Evolutionary conservation across 2,888 invertebrate species (phyloP), one percentile per base, ranked within the genome.

Genomic region (Plebejus argus): DNA sequence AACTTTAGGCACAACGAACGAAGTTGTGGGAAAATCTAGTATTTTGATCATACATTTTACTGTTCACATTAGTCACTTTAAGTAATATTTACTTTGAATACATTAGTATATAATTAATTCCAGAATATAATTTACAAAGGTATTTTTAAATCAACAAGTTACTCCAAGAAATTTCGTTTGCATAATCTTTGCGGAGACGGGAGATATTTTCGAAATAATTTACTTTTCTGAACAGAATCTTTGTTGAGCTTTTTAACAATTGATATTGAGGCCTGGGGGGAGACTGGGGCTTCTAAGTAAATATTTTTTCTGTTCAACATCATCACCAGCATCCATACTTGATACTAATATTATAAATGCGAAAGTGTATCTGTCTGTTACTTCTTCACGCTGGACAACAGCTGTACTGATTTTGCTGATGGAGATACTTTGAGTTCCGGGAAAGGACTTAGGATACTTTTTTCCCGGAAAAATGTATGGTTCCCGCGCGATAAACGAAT

Each of bases 181-280:
- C 87, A 86, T 89, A 87, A 89, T 87, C 84, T 83, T 45, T 20
- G 45, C 80, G 84, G 78, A 79, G 78, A 78, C 81, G 81, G 80
- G 79, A 82, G 83, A 82, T 84, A 86, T 86, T 84, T 81, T 85
- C 45, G 23, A 85, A 88, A 87, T 88, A 87, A 89, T 87, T 88
- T 87, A 86, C 86, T 87, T 88, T 86, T 85, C 82, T 82, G 83
- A 80, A 77, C 79, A 80, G 78, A 79, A 80, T 76, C 80, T 79
- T 76, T 76, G 78, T 76, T 77, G 77, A 70, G 78, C 70, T 78
- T 72, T 78, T 79, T 56, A 72, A 77, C 75, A 78, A 79, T 78
- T 78, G 79, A 77, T 78, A 79, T 79, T 79, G 76, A 74, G 72
- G n/a, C n/a, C n/a, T n/a, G n/a, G n/a, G 28, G 28, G 23, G 20